Evolutionary conservation across 2,888 invertebrate genomes (phyloP).

Genomic region (Bruchidius siliquastri): DNA sequence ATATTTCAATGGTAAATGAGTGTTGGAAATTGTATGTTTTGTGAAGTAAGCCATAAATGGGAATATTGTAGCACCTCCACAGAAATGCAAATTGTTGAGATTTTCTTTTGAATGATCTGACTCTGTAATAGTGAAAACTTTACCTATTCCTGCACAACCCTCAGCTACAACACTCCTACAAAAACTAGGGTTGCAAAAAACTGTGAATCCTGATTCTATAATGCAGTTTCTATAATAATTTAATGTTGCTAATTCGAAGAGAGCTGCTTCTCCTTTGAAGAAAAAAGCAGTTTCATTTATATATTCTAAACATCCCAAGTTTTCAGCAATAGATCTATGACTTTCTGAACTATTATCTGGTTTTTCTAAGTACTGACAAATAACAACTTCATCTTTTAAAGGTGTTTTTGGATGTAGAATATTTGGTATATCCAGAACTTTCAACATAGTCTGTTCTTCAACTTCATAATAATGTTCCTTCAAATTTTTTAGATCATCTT

Average conservation of each 20-base stretch:
- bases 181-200: slow-evolving; percentile 75
- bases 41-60: slow-evolving; percentile 72
- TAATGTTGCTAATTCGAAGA: slow-evolving; percentile 63
- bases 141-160: slow-evolving; percentile 61
- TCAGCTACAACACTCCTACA: slow-evolving; percentile 69
- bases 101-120: slow-evolving; percentile 50
- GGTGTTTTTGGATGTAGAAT: slow-evolving; percentile 62
- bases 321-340: slow-evolving; percentile 56
- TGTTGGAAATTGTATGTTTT: slow-evolving; percentile 59
- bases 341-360: slow-evolving; percentile 40
- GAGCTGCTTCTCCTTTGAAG: slow-evolving; percentile 62
- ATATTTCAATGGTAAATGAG: slow-evolving; percentile 63
- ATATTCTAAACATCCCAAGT: slow-evolving; percentile 55
- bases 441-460: slow-evolving; percentile 64
- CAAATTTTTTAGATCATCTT: slow-evolving; percentile 57
- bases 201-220: slow-evolving; percentile 53
- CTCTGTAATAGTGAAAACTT: slow-evolving; percentile 58
- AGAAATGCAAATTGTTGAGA: slow-evolving; percentile 64
- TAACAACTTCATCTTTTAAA: slow-evolving; percentile 33
- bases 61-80: slow-evolving; percentile 68
- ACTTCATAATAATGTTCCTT: slow-evolving; percentile 64
- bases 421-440: slow-evolving; percentile 67
- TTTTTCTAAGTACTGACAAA: slow-evolving; percentile 36
- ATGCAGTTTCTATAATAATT: slow-evolving; percentile 51
- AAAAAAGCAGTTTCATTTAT: slow-evolving; percentile 58